Conservation (phyloP, 2,797 vertebrate species). For the Tiaroga cobitis region DNA sequence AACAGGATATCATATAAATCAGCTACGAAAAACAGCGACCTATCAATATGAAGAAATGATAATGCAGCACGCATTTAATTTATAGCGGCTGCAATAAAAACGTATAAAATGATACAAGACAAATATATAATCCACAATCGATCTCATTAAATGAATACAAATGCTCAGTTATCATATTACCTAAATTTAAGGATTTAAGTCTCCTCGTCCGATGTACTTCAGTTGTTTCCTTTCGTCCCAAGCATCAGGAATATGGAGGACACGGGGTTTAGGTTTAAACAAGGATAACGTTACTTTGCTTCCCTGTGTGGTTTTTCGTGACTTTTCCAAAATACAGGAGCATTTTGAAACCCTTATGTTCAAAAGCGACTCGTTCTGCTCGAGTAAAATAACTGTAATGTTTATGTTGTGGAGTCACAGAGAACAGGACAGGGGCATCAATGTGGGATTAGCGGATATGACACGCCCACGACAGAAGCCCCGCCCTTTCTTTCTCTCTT, state of each 20-base stretch:
- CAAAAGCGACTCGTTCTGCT: not conserved
- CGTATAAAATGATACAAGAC: not conserved
- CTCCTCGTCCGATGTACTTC: not conserved
- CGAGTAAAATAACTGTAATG: not conserved
- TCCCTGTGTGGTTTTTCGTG: not conserved
- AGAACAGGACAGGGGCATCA: not conserved
- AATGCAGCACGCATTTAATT: not conserved
- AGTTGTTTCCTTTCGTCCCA: not conserved
- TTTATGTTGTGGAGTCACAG: not conserved
- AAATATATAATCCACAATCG: not conserved
- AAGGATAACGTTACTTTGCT: not conserved
- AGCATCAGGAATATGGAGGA: constrained; percentile 29
- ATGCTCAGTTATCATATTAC: not conserved
- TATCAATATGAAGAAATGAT: not conserved
- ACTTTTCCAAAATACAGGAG: not conserved
- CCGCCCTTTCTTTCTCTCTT: not conserved
- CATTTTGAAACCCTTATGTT: not conserved
- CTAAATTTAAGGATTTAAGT: too few species aligned
- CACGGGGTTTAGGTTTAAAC: not conserved
- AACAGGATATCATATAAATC: not conserved
- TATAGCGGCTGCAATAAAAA: not conserved
- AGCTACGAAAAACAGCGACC: not conserved
- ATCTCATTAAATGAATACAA: not conserved
- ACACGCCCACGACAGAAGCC: constrained; percentile 4
- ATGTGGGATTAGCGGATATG: constrained; percentile 24